Evolutionary conservation across 2,797 vertebrate species (phyloP), one percentile per base, ranked within the genome.

Genomic region (Prunella strophiata): DNA sequence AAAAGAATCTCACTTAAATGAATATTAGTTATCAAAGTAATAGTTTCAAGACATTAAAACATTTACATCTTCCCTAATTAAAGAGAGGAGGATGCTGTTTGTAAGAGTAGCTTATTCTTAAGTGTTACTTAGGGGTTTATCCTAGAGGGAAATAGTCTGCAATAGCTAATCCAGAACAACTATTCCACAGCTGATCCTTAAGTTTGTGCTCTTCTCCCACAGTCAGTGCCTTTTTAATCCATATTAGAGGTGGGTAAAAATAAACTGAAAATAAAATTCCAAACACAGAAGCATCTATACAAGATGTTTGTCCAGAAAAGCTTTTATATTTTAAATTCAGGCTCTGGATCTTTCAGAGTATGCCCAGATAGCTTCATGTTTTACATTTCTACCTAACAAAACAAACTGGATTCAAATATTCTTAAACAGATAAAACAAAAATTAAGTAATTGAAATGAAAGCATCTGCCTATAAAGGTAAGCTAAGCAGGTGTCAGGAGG

Each of bases 61-160:
- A 89, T 74, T 91, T 91, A 88, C 54, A 58, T 73, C 47, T 77
- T 77, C 42, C 30, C 58, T 85, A 96, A 91, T 93, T 88, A 94
- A 89, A 92, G 54, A 88, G 57, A 83, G 62, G 10, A 81, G 43
- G 71, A 74, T 75, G 51, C 34, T 83, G n/a, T 58, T 85, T 68
- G 16, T 43, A 40, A 65, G 26, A 85, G 68, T 61, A 68, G 68
- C 75, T 91, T 88, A 73, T 57, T 93, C 45, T 58, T 11, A 83
- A 87, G 55, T 62, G 51, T 93, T 86, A 81, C 29, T 43, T 63
- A 74, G 34, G 42, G 45, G 10, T 87, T 93, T 88, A 65, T 89
- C 63, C 79, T 47, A 62, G 21, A 88, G 82, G 94, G 54, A 91
- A 91, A 95, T 22, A 82, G 21, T 17, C 59, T 80, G 27, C 57